A percentile compares a stretch with the other conserved stretches of the same genome.
Evolutionary conservation across 1,140 invertebrate species (phyloP).

Genomic region (Aphaenogaster floridana): DNA sequence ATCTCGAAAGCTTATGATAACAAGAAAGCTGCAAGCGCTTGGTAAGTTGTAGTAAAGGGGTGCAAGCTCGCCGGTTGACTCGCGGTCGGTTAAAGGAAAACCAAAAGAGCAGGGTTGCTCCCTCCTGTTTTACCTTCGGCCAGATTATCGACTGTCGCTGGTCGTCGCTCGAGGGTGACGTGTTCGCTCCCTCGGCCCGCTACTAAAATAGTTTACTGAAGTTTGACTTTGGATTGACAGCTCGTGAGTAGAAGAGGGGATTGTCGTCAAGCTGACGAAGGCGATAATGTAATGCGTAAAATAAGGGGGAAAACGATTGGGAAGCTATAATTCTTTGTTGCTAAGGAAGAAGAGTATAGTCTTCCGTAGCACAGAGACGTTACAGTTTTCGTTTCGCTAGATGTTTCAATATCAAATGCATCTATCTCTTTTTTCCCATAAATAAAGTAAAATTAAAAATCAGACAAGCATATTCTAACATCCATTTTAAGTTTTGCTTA

Average conservation of each 20-base stretch:
- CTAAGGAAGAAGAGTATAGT: not conserved
- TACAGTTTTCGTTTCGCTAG: not conserved
- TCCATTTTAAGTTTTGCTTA: not conserved
- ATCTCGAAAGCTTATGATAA: constrained; percentile 81
- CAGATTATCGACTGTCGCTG: constrained; percentile 87
- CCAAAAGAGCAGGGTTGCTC: constrained; percentile 69
- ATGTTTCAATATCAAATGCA: not conserved
- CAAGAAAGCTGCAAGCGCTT: constrained; percentile 82
- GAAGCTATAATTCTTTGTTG: not conserved
- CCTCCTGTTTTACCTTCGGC: constrained; percentile 87
- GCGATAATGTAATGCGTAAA: constrained; percentile 28
- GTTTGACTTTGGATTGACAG: constrained; percentile 79
- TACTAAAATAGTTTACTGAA: constrained; percentile 85
- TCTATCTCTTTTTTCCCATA: not conserved
- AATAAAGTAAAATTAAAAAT: not conserved
- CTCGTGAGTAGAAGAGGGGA: not conserved
- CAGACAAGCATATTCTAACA: not conserved
- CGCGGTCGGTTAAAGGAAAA: constrained; percentile 78
- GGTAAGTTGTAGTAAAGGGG: constrained; percentile 81
- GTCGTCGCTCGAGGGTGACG: constrained; percentile 85
- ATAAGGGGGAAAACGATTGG: not conserved
- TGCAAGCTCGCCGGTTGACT: constrained; percentile 84
- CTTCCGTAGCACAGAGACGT: not conserved
- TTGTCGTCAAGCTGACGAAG: constrained; percentile 10
- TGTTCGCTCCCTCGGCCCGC: constrained; percentile 85